Base-by-base conservation (phyloP, 2,888 invertebrate genomes). In the Lottia scabra region DNA sequence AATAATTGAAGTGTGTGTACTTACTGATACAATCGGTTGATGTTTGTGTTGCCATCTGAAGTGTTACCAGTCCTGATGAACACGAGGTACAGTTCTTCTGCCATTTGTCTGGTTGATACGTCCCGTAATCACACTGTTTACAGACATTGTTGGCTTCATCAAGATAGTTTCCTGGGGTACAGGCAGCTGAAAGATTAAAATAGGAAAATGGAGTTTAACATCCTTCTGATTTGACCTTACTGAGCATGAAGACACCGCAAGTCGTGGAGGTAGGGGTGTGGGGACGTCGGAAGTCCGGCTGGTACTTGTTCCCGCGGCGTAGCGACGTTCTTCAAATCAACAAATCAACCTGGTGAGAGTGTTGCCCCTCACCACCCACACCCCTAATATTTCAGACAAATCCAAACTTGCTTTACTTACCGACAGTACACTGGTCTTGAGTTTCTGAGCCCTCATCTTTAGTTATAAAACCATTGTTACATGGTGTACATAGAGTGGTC, bases 131-230 rank as follows among this genome's bases (percentile, higher is more conserved):
- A 84, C 97, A 97, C n/a, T 94, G 93, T 63, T 93, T 91, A 87
- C 97, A 97, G 27, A 93, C 92, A 75, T 93, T 94, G 12, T 93
- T 92, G 64, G 92, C 78, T 43, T 80, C 92, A 78, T 96, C 93
- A 85, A 94, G 95, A 91, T 92, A 96, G 0, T 95, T 95, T 75
- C 97, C 97, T 78, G 96, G 93, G 27, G 96, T 94, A 87, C 97
- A 97, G 16, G 63, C 63, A 69, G 63, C 68, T 69, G 44, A 46
- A 48, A 56, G 38, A 13, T 44, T 10, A 23, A 6, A 16, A 44
- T 38, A 26, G 44, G 16, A 23, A 43, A 43, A 45, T 23, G 15
- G 16, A 8, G 15, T 43, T n/a, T 16, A 2, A 16, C 43, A 19
- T 15, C n/a, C n/a, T n/a, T n/a, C n/a, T n/a, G n/a, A n/a, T n/a